Conservation (phyloP, 64 coral and sea anemone genomes). For the Acropora yongei region DNA sequence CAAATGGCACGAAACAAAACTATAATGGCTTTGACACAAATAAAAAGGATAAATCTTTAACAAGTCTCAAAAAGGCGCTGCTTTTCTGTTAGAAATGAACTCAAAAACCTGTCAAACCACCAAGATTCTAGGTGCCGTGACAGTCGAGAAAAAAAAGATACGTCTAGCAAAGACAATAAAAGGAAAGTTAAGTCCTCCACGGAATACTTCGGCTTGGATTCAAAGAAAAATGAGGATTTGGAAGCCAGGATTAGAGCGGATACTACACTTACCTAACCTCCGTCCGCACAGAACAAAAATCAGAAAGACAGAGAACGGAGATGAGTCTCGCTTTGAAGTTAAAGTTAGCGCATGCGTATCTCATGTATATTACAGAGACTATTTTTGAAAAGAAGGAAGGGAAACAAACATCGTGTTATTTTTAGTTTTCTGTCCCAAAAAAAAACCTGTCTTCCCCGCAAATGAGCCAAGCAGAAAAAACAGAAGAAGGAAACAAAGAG, state of each 20-base stretch:
- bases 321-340: slow-evolving; percentile 52
- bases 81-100: not conserved
- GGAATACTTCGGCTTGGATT: not conserved
- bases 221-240: not conserved
- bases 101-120: not conserved
- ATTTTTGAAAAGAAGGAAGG: not conserved
- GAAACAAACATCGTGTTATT: not conserved
- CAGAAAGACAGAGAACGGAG: slow-evolving; percentile 47
- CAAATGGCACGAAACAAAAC: too few relatives aligned
- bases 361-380: not conserved
- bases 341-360: not conserved
- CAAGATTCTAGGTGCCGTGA: not conserved
- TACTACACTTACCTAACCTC: slow-evolving; percentile 4
- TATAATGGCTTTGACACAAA: too few relatives aligned
- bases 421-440: not conserved
- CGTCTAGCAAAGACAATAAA: not conserved
- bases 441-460: slow-evolving; percentile 18
- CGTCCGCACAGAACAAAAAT: not conserved
- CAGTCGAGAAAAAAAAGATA: not conserved
- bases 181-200: not conserved
- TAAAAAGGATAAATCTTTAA: too few relatives aligned
- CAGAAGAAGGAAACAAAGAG: slow-evolving; percentile 87
- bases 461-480: slow-evolving; percentile 91
- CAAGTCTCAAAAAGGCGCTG: too few relatives aligned
- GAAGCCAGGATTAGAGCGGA: not conserved